A percentile compares a stretch with the other conserved stretches of the same genome.
Evolutionary conservation across 2,113 vertebrate species (phyloP).

Genomic region (Chamaea fasciata): DNA sequence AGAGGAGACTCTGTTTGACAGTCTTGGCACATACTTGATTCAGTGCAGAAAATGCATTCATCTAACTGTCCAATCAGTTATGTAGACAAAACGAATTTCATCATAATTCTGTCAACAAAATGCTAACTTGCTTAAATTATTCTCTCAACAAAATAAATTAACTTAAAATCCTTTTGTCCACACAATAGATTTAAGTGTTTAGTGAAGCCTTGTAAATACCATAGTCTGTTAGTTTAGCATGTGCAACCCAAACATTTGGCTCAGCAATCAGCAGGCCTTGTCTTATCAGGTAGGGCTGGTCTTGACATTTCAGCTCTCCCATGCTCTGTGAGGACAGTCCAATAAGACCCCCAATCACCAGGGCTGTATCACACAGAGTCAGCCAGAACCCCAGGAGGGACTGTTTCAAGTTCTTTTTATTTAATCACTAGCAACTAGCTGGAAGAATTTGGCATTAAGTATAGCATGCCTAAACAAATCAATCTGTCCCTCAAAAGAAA

Average conservation of each 20-base stretch:
- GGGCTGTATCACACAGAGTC: not conserved
- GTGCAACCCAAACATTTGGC: slow-evolving; percentile 37
- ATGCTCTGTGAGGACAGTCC: not conserved
- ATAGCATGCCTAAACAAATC: not conserved
- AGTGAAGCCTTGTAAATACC: slow-evolving; percentile 65
- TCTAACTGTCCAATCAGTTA: slow-evolving; percentile 65
- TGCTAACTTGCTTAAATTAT: slow-evolving; percentile 72
- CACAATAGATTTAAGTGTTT: slow-evolving; percentile 69
- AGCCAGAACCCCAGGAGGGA: not conserved
- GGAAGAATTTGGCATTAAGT: not conserved
- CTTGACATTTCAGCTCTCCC: not conserved
- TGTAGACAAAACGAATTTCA: slow-evolving; percentile 69
- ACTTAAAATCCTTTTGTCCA: slow-evolving; percentile 73
- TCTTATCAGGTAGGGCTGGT: not conserved
- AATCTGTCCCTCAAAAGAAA: not conserved
- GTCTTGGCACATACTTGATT: slow-evolving; percentile 35
- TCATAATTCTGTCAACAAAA: slow-evolving; percentile 76
- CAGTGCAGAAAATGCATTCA: slow-evolving; percentile 45
- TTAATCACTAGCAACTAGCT: not conserved
- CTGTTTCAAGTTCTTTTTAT: not conserved
- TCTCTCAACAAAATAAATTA: slow-evolving; percentile 72
- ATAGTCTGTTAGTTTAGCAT: slow-evolving; percentile 40
- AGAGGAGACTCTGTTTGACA: slow-evolving; percentile 58
- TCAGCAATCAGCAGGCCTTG: slow-evolving; percentile 2
- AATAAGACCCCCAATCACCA: not conserved